phyloP scores from a whole-genome alignment of 2,113 vertebrate species.

The Glaucidium brasilianum region DNA sequence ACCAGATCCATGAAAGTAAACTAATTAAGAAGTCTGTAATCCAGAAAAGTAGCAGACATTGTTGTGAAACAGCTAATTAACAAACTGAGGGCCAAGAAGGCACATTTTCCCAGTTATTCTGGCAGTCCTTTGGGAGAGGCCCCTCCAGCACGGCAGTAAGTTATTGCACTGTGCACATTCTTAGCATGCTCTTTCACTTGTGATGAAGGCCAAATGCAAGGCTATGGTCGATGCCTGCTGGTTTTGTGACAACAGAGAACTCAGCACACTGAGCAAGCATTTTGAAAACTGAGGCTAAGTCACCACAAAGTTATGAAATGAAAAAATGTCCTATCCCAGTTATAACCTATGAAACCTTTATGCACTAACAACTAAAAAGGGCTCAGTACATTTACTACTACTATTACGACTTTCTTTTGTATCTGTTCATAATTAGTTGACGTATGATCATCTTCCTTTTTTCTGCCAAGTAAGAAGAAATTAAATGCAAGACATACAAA shows the following conservation, averaged over 20 bases:
- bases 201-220: not conserved
- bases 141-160: not conserved
- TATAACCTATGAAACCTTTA: fast-evolving
- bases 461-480: not conserved
- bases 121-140: not conserved
- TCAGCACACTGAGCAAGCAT: not conserved
- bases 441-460: not conserved
- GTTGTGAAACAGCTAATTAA: not conserved
- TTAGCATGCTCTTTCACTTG: not conserved
- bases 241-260: not conserved
- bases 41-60: not conserved
- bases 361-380: not conserved
- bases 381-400: not conserved
- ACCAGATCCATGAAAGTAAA: not conserved
- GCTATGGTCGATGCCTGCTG: fast-evolving
- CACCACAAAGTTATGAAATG: not conserved
- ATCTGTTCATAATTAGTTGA: not conserved
- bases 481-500: not conserved
- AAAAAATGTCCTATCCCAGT: not conserved
- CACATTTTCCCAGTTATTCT: not conserved
- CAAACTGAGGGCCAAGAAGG: not conserved
- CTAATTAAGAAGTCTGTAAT: not conserved
- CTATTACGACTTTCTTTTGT: not conserved
- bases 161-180: not conserved
- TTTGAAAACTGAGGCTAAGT: not conserved